phyloP scores from a whole-genome alignment of 2,113 vertebrate species.

The Crypturellus undulatus region DNA sequence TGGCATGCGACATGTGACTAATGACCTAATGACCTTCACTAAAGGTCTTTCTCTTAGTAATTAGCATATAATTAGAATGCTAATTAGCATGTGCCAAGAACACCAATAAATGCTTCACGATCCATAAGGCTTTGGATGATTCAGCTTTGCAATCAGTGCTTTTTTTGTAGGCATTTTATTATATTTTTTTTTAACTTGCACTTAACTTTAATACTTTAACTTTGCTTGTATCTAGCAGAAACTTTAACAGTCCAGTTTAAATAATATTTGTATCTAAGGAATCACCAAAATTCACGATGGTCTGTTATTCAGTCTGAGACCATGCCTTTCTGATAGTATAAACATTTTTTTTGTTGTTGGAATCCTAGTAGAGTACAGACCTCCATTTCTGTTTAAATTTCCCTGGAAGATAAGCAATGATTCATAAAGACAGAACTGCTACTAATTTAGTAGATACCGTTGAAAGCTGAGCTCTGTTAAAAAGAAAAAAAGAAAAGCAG shows the following conservation, averaged over 20 bases:
- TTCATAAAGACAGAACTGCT: neutral
- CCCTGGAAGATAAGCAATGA: neutral
- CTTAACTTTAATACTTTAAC: neutral
- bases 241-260: conserved; percentile 6
- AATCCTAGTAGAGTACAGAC: neutral
- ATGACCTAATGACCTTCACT: neutral
- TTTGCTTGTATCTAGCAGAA: neutral
- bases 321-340: neutral
- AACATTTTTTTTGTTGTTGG: neutral
- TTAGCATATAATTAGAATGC: neutral
- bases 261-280: neutral
- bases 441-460: neutral
- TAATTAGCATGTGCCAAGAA: neutral
- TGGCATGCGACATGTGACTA: neutral
- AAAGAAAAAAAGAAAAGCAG: neutral
- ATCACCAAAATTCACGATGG: neutral
- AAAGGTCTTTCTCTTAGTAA: neutral
- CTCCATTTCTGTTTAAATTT: neutral
- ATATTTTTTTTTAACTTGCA: neutral
- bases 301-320: neutral
- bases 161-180: neutral
- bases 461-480: neutral
- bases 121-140: neutral
- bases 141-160: neutral
- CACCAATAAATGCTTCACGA: neutral